Evolutionary conservation across 1,140 invertebrate species (phyloP), one percentile per base, ranked within the genome.

Genomic region (Rhizoglyphus robini): DNA sequence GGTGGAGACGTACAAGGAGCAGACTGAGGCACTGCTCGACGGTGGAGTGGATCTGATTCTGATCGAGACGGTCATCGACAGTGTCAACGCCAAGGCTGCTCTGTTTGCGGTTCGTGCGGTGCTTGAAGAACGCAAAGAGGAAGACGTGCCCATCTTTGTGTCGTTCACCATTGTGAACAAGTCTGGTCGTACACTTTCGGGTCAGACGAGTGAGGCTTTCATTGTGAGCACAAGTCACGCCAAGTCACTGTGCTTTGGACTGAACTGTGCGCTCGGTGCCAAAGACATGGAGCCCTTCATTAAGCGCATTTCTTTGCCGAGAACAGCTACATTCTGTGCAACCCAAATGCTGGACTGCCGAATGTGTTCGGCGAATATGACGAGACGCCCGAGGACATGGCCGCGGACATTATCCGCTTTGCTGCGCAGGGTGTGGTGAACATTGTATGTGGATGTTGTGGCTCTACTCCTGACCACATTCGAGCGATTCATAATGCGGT

Each of bases 341-440:
- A 84, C 71, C 83, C 83, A 18, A 84, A 84, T 78, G 82, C 82
- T 65, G 82, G 80, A 30, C 29, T 67, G 25, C 82, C 82, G 25
- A 84, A 84, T 71, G 80, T 82, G 38, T 82, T 84, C 75, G 82
- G 83, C 20, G 81, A 78, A 20, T 84, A 84, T 73, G 83, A 84
- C 73, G 82, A 83, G 72, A 81, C 78, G 3, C 81, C 83, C 29
- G 79, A 81, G 61, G 73, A 75, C 65, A 83, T 78, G 72, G 81
- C 78, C 11, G 68, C 72, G 32, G 71, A 77, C 47, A 62, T 83
- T 3, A 72, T 72, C 70, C 75, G 65, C 3, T 80, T 77, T 70
- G 79, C 78, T n/a, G 57, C 59, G 36, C 75, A 75, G 67, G 75
- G 77, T 5, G 69, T 81, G 11, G 69, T 83, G 1, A 83, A 83